Evolutionary conservation across 1,140 invertebrate genomes (phyloP).

Genomic region (Drosophila willistoni): DNA sequence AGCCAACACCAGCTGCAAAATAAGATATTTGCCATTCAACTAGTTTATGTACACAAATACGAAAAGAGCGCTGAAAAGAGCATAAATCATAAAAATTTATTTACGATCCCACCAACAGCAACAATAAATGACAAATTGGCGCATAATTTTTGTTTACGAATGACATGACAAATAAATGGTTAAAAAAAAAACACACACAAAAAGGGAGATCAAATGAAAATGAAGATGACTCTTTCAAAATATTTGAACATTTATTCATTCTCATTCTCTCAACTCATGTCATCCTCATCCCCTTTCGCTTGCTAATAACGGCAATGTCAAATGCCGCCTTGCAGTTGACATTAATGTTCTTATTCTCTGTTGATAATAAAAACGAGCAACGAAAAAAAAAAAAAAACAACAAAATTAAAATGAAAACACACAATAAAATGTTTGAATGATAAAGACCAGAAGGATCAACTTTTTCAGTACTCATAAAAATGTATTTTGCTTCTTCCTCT

Average conservation of each 20-base stretch:
- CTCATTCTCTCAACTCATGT: no score
- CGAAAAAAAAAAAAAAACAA: background rate
- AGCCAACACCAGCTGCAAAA: constrained; percentile 26
- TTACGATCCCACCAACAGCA: constrained; percentile 39
- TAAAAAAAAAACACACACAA: no score
- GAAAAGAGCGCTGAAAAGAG: constrained; percentile 33
- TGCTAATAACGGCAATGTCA: constrained; percentile 29
- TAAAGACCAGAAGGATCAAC: constrained; percentile 10
- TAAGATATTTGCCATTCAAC: constrained; percentile 13
- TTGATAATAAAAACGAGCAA: constrained; percentile 38
- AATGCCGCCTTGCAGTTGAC: constrained; percentile 36
- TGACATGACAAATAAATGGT: constrained; percentile 15
- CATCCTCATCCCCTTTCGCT: background rate
- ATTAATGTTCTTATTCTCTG: constrained; percentile 30
- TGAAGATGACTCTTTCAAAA: constrained; percentile 26
- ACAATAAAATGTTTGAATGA: constrained; percentile 9
- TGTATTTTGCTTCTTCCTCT: background rate
- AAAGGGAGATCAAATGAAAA: constrained; percentile 36
- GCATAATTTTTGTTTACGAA: constrained; percentile 52
- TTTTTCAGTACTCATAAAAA: constrained; percentile 33
- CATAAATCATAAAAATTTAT: constrained; percentile 51
- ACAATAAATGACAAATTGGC: constrained; percentile 54
- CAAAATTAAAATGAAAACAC: constrained; percentile 3
- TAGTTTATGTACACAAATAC: constrained; percentile 46
- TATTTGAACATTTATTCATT: background rate